Evolutionary conservation across 2,113 vertebrate species (phyloP), one percentile per base, ranked within the genome.

Genomic region (Carassius auratus): DNA sequence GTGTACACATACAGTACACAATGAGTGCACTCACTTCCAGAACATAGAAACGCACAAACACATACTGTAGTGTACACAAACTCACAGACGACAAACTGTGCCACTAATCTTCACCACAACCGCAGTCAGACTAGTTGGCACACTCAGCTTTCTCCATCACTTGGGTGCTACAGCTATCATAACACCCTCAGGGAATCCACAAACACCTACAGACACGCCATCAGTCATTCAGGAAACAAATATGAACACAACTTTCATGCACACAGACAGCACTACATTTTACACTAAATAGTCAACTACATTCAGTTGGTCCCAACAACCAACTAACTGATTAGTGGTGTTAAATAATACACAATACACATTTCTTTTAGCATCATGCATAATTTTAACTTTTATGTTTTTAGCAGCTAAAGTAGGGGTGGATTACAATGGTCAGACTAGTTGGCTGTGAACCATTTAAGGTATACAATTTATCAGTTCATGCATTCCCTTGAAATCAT

Each of bases 71-170:
- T 55, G 15, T 57, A 74, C 78, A 84, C 61, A 76, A 69, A 69
- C 75, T 57, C 38, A 76, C 42, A 81, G 73, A 84, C 59, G 33
- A 61, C 61, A 66, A 84, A 78, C 48, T 62, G 36, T 13, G 36
- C 9, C 50, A 12, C 48, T 86, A 76, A 85, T 76, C 19, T 76
- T 84, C 48, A 26, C 87, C 84, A 80, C 76, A 86, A 86, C 87
- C 68, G 0, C 87, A 84, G 30, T 42, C 87, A 84, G 85, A 84
- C 81, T 62, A 26, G 26, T 26, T 86, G 85, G 68, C 75, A 80
- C 66, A 81, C 77, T 73, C 12, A 1, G 77, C 59, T 26, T 76
- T 45, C 68, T 62, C 73, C 81, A 9, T 79, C 81, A 81, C 38
- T 86, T 81, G 38, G 68, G 75, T 76, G 33, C 61, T 68, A 76